A percentile compares a stretch with the other conserved stretches of the same genome.
These are phyloP conservation scores for Lamprologus ornatipinnis DNA, from an alignment of 2,113 vertebrate species.

Conservation along the genomic window DNA sequence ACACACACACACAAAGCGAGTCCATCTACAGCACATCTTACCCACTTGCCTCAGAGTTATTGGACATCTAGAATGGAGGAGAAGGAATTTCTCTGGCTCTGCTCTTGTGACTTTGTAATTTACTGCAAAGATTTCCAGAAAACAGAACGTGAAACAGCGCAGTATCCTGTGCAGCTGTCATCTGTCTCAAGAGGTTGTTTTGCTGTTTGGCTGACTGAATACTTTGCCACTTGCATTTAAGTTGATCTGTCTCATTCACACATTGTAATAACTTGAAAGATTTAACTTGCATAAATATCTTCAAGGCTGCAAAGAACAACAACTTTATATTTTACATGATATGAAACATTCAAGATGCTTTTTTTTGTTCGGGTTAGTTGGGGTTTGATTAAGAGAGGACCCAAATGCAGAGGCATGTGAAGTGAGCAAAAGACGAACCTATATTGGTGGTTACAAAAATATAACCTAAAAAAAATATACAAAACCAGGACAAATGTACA, in stretches of 20 bases:
- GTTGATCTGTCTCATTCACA: background rate
- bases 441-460: background rate
- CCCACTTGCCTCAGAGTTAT: conserved; percentile 3
- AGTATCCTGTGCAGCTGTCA: background rate
- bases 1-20: background rate
- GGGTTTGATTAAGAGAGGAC: background rate
- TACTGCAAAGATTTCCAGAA: conserved; percentile 12
- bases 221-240: background rate
- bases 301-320: background rate
- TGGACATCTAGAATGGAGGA: conserved; percentile 17
- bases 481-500: background rate
- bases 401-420: background rate
- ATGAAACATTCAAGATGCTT: background rate
- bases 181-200: background rate
- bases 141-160: background rate
- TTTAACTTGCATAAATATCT: background rate
- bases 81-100: conserved; percentile 4
- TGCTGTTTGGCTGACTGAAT: background rate
- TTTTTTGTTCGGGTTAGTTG: background rate
- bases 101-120: conserved; percentile 22
- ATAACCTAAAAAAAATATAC: background rate
- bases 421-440: background rate
- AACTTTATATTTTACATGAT: background rate
- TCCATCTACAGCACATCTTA: background rate
- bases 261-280: background rate